Evolutionary conservation across 2,797 vertebrate species (phyloP).

Genomic region (Gouania willdenowi): DNA sequence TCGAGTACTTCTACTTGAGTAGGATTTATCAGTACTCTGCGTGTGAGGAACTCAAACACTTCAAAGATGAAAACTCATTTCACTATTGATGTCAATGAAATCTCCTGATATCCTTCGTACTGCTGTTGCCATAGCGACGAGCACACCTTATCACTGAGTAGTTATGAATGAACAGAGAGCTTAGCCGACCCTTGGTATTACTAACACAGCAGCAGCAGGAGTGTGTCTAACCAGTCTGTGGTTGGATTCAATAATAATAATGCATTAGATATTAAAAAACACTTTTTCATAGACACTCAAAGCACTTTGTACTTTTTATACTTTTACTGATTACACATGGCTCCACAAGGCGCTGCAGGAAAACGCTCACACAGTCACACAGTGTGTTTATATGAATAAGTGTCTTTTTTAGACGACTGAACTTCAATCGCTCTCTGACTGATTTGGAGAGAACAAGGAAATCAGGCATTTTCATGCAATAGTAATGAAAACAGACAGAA

Average conservation of each 20-base stretch:
- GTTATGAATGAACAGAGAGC: slow-evolving; percentile 62
- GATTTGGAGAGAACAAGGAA: neutral
- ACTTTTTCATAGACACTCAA: too few relatives aligned
- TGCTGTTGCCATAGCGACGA: slow-evolving; percentile 44
- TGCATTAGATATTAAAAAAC: too few relatives aligned
- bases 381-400: slow-evolving; percentile 1
- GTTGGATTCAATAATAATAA: slow-evolving; percentile 48
- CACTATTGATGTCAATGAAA: slow-evolving; percentile 23
- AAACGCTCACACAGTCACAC: neutral
- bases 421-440: slow-evolving; percentile 5
- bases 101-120: slow-evolving; percentile 5
- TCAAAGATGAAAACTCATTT: neutral
- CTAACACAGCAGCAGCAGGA: slow-evolving; percentile 14
- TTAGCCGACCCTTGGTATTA: too few relatives aligned
- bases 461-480: slow-evolving; percentile 1
- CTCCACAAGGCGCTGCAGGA: neutral
- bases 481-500: slow-evolving; percentile 35
- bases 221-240: slow-evolving; percentile 44
- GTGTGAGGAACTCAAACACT: too few relatives aligned
- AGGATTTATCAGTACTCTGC: too few relatives aligned
- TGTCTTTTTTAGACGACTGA: slow-evolving; percentile 8
- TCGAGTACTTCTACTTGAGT: too few relatives aligned
- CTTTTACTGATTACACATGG: too few relatives aligned
- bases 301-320: too few relatives aligned
- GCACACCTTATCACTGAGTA: slow-evolving; percentile 32